phyloP scores from a whole-genome alignment of 2,797 vertebrate genomes.

The Smutsia temminckii region DNA sequence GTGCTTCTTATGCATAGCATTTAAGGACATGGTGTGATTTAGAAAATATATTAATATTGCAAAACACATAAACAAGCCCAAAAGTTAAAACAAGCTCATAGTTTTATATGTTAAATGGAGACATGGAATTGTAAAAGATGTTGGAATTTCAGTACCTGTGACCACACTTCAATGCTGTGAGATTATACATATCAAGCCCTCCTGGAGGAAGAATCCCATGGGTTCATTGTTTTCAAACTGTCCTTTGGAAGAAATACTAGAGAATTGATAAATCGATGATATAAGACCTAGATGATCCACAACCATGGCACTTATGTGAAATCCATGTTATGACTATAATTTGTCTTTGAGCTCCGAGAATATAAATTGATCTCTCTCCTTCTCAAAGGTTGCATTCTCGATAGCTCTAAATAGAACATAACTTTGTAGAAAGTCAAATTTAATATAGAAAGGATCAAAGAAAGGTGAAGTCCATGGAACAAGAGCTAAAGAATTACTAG shows the following conservation, averaged over 20 bases:
- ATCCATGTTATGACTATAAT: background rate
- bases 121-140: no score
- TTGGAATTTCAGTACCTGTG: background rate
- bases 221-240: no score
- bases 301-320: background rate
- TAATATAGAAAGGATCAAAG: background rate
- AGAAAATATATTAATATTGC: background rate
- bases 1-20: background rate
- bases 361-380: background rate
- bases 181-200: accelerated
- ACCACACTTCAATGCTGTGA: accelerated
- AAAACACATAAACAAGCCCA: no score
- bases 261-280: accelerated
- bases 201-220: accelerated
- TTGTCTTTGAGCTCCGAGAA: background rate
- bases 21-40: background rate
- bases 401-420: background rate
- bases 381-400: background rate
- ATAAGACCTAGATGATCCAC: accelerated
- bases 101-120: background rate
- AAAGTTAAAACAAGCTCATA: background rate
- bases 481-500: background rate
- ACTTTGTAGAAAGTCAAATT: background rate
- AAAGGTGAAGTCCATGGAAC: accelerated
- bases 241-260: background rate